A percentile compares a stretch with the other conserved stretches of the same genome.
Conservation (phyloP, 2,113 vertebrate species). For the Syngnathoides biaculeatus region DNA sequence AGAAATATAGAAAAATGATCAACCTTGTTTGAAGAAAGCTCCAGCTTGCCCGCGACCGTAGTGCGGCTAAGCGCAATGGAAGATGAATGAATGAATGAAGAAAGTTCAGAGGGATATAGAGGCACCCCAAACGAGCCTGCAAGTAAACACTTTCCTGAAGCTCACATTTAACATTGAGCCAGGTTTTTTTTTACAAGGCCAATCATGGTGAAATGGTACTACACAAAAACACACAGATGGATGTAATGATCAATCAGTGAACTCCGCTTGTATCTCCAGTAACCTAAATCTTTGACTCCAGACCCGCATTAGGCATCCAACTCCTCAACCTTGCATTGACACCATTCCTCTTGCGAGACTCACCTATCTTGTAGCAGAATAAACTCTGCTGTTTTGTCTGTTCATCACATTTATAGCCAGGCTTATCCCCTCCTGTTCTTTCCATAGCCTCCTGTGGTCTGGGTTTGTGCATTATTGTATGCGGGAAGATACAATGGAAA, state of each 20-base stretch:
- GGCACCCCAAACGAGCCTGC: slow-evolving; percentile 6
- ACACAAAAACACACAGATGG: slow-evolving; percentile 14
- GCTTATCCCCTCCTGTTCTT: slow-evolving; percentile 31
- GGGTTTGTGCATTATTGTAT: slow-evolving; percentile 32
- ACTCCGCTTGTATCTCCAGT: slow-evolving; percentile 46
- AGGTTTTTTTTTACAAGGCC: slow-evolving; percentile 45
- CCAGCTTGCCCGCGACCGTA: no score
- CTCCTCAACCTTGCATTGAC: slow-evolving; percentile 45
- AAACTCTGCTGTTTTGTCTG: slow-evolving; percentile 43
- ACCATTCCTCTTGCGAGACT: slow-evolving; percentile 36
- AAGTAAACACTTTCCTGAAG: slow-evolving; percentile 11
- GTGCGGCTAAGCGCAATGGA: no score
- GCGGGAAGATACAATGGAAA: slow-evolving; percentile 7
- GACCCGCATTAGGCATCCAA: slow-evolving; percentile 56
- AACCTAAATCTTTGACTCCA: slow-evolving; percentile 30
- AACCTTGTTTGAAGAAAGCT: background rate
- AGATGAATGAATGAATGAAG: no score
- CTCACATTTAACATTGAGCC: slow-evolving; percentile 41
- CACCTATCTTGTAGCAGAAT: slow-evolving; percentile 57
- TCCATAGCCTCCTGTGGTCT: slow-evolving; percentile 31
- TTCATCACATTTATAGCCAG: slow-evolving; percentile 62
- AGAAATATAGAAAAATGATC: slow-evolving; percentile 3
- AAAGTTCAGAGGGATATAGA: background rate
- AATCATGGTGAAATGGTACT: slow-evolving; percentile 14
- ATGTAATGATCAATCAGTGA: slow-evolving; percentile 57